Percentiles rank a stretch among this genome's conserved stretches.
Conservation (phyloP, 2,113 vertebrate genomes). For the Actenoides lindsayi region DNA sequence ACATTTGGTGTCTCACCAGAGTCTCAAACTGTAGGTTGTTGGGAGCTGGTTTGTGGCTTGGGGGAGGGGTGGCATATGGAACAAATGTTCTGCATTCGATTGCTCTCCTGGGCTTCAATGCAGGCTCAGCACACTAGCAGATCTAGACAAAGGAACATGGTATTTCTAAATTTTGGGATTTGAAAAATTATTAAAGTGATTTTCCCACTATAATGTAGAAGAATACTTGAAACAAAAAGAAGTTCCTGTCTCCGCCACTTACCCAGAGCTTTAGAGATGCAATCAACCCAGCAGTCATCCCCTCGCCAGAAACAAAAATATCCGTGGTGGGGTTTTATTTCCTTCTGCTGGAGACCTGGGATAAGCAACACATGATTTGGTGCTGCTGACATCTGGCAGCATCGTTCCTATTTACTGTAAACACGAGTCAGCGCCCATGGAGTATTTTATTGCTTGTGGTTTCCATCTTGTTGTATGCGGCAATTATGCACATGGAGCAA, state of each 20-base stretch:
- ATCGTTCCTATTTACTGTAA: constrained; percentile 68
- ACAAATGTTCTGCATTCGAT: constrained; percentile 45
- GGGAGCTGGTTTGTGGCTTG: constrained; percentile 12
- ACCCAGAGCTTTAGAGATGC: constrained; percentile 12
- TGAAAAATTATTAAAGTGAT: constrained; percentile 12
- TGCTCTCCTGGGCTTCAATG: constrained; percentile 1
- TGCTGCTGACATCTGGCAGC: constrained; percentile 67
- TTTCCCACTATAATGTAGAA: constrained; percentile 25
- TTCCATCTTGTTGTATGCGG: constrained; percentile 64
- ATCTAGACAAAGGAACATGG: constrained; percentile 27
- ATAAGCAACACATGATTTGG: constrained; percentile 59
- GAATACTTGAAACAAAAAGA: constrained; percentile 35
- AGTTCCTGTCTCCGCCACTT: constrained; percentile 32
- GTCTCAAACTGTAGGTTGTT: constrained; percentile 17
- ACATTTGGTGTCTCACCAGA: constrained; percentile 35
- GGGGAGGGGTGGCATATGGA: constrained; percentile 42
- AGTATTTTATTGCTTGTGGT: constrained; percentile 69
- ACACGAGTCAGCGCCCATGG: constrained; percentile 60
- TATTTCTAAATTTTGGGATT: constrained; percentile 50
- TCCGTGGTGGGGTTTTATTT: constrained; percentile 53
- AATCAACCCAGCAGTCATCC: constrained; percentile 33
- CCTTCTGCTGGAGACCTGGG: constrained; percentile 60
- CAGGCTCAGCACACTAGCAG: constrained; percentile 34
- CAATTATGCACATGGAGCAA: constrained; percentile 62
- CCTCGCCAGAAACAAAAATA: constrained; percentile 37